Conservation (phyloP, 1,140 invertebrate genomes). For the Glomeris maerens region DNA sequence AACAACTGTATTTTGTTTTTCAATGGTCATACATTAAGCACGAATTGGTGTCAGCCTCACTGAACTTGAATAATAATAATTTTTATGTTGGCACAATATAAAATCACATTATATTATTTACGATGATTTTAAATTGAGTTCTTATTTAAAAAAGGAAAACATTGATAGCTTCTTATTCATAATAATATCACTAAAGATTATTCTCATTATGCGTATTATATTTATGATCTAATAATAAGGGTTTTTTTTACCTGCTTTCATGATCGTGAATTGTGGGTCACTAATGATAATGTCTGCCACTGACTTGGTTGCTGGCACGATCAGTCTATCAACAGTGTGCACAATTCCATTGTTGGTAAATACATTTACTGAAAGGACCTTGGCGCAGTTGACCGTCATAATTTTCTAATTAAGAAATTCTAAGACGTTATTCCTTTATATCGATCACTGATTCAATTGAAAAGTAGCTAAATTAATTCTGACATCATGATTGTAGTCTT, state of each 20-base stretch:
- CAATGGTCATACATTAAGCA: too few species aligned
- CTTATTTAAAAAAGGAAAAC: too few species aligned
- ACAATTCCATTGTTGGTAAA: constrained; percentile 38
- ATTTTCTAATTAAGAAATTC: constrained; percentile 21
- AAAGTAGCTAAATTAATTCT: constrained; percentile 1
- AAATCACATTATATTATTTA: too few species aligned
- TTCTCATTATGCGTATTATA: too few species aligned
- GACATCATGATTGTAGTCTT: constrained; percentile 4
- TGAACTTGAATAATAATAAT: too few species aligned
- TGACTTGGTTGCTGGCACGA: constrained; percentile 34
- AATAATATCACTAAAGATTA: too few species aligned
- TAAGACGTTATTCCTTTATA: constrained; percentile 7
- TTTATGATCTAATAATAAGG: too few species aligned
- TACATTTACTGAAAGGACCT: constrained; percentile 29
- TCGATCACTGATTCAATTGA: constrained; percentile 5
- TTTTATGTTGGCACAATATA: too few species aligned
- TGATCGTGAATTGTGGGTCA: constrained; percentile 35
- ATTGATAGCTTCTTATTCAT: too few species aligned
- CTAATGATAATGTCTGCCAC: constrained; percentile 33
- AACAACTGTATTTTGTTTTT: too few species aligned
- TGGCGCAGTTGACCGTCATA: constrained; percentile 32
- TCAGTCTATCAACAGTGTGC: constrained; percentile 36
- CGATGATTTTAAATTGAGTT: too few species aligned
- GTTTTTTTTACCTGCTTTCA: constrained; percentile 38
- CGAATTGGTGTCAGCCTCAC: too few species aligned